These are phyloP conservation scores for Ophion ventricosus DNA, from an alignment of 2,888 invertebrate genomes.

Conservation along the genomic window DNA sequence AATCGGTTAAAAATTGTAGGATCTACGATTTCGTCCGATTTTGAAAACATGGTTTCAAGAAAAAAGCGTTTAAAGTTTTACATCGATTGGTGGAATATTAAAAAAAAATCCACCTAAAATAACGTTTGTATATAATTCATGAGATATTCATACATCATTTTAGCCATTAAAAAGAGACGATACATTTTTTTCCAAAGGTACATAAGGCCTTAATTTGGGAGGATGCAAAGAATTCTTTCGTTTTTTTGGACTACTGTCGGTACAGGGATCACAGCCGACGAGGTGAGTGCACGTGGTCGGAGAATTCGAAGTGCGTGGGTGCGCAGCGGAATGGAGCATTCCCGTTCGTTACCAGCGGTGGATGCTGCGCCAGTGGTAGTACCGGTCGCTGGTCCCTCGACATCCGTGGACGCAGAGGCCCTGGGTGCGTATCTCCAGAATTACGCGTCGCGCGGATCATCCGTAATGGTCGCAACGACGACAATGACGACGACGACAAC, in stretches of 20 bases:
- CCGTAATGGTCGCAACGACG: constrained; percentile 20
- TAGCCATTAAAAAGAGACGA: too few species aligned
- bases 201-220: too few species aligned
- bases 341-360: constrained; percentile 69
- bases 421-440: constrained; percentile 78
- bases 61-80: too few species aligned
- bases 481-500: constrained; percentile 9
- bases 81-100: too few species aligned
- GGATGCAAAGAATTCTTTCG: neutral
- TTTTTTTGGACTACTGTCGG: neutral
- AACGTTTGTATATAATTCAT: too few species aligned
- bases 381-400: constrained; percentile 55
- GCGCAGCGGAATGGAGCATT: constrained; percentile 67
- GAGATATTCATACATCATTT: too few species aligned
- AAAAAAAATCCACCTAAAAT: too few species aligned
- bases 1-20: too few species aligned
- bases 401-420: constrained; percentile 72
- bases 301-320: constrained; percentile 69
- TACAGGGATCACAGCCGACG: constrained; percentile 41
- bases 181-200: too few species aligned
- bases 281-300: constrained; percentile 56
- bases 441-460: constrained; percentile 58
- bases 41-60: too few species aligned
- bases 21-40: too few species aligned
- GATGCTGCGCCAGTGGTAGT: constrained; percentile 33